Percentiles rank a stretch among this genome's conserved stretches.
phyloP scores from a whole-genome alignment of 2,113 vertebrate genomes.

The Dinomys branickii region DNA sequence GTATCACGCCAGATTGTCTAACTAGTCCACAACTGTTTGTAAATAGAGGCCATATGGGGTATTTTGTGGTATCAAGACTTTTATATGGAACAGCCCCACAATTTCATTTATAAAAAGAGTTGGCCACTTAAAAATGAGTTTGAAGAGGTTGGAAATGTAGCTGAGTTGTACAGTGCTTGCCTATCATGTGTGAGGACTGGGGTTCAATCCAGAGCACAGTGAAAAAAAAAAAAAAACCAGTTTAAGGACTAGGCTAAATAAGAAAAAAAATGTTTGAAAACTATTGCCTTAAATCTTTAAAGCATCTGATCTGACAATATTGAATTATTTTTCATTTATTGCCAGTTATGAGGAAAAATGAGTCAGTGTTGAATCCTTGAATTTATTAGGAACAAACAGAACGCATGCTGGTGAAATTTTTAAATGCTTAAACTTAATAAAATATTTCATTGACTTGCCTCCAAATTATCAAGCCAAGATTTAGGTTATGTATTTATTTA shows the following conservation, averaged over 20 bases:
- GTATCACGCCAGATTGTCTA: neutral
- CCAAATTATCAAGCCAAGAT: constrained; percentile 20
- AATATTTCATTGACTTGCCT: constrained; percentile 22
- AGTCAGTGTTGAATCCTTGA: constrained; percentile 42
- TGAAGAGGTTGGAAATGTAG: neutral
- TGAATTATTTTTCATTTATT: constrained; percentile 51
- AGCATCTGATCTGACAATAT: neutral
- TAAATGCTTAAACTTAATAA: constrained; percentile 42
- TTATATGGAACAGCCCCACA: neutral
- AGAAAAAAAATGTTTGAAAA: constrained; percentile 4
- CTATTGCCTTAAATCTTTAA: constrained; percentile 10
- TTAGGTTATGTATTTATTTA: neutral
- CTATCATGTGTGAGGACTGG: neutral
- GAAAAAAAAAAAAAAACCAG: neutral
- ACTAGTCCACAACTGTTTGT: neutral
- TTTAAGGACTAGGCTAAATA: neutral
- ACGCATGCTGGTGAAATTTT: neutral
- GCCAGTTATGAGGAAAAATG: constrained; percentile 28
- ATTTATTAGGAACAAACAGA: constrained; percentile 33
- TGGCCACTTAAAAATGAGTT: neutral
- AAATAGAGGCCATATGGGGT: neutral
- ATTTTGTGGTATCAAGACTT: neutral
- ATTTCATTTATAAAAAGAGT: constrained; percentile 16
- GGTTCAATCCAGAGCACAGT: neutral
- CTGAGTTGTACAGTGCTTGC: neutral